phyloP scores from a whole-genome alignment of 2,888 invertebrate genomes.

The Marasmarcha lunaedactyla region DNA sequence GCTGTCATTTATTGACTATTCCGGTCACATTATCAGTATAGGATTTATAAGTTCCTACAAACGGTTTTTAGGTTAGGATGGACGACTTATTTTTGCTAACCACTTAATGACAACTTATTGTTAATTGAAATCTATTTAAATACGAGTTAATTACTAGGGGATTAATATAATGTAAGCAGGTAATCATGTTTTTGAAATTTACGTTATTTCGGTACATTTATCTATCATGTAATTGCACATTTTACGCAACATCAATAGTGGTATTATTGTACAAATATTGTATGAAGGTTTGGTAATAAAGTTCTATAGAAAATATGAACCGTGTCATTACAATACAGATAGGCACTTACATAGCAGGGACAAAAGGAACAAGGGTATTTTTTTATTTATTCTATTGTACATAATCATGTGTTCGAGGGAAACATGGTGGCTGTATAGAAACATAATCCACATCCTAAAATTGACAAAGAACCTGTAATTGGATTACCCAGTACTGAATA shows the following conservation, averaged over 20 bases:
- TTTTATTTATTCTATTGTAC: conserved; percentile 38
- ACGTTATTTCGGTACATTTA: too few relatives aligned
- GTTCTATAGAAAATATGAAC: not conserved
- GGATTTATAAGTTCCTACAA: conserved; percentile 3
- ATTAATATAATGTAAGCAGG: too few relatives aligned
- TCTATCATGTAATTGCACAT: too few relatives aligned
- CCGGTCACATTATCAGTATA: conserved; percentile 14
- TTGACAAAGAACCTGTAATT: conserved; percentile 64
- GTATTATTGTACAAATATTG: too few relatives aligned
- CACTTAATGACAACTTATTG: too few relatives aligned
- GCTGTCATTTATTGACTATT: conserved; percentile 17
- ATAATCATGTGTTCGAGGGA: conserved; percentile 47
- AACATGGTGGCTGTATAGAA: conserved; percentile 56
- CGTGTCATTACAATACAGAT: not conserved
- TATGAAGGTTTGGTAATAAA: too few relatives aligned
- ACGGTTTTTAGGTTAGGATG: too few relatives aligned
- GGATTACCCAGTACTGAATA: conserved; percentile 65
- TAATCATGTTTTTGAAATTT: too few relatives aligned
- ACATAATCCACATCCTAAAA: conserved; percentile 66
- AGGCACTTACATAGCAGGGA: not conserved
- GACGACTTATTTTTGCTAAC: too few relatives aligned
- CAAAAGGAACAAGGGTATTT: not conserved
- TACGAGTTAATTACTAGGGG: too few relatives aligned
- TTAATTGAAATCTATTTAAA: too few relatives aligned
- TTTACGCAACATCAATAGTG: too few relatives aligned